phyloP scores from a whole-genome alignment of 2,113 vertebrate genomes.

The Brachionichthys hirsutus region DNA sequence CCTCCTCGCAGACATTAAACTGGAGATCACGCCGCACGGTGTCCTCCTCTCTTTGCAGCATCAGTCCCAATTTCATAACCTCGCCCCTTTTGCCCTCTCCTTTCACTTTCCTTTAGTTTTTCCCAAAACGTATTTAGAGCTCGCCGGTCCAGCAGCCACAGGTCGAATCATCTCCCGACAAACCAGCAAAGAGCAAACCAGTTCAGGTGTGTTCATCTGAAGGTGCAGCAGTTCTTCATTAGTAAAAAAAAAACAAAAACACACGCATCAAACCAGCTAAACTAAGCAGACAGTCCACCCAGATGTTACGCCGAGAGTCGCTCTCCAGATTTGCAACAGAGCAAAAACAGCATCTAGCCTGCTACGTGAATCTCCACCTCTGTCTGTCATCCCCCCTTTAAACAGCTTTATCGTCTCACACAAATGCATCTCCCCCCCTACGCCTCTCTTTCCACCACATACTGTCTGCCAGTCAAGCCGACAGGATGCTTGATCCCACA shows the following conservation, averaged over 20 bases:
- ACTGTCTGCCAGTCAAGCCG: constrained; percentile 66
- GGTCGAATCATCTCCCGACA: constrained; percentile 13
- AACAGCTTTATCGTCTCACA: constrained; percentile 41
- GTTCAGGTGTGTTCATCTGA: constrained; percentile 12
- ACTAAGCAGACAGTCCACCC: constrained; percentile 30
- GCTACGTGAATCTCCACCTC: constrained; percentile 55
- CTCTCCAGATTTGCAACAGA: constrained; percentile 38
- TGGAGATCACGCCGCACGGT: neutral
- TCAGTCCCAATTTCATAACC: constrained; percentile 3
- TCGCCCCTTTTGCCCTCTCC: constrained; percentile 1
- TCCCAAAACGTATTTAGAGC: constrained; percentile 4
- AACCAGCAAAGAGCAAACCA: neutral
- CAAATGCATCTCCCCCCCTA: constrained; percentile 8
- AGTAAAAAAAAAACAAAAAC: constrained; percentile 4
- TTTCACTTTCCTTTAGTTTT: constrained; percentile 17
- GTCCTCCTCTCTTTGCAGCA: constrained; percentile 19
- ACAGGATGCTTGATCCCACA: constrained; percentile 65
- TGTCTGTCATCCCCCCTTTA: constrained; percentile 39
- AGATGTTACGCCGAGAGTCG: no score
- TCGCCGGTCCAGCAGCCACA: constrained; percentile 12
- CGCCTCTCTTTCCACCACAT: constrained; percentile 49
- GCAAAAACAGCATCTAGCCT: constrained; percentile 49
- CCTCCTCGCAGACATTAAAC: constrained; percentile 2
- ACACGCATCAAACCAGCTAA: constrained; percentile 16
- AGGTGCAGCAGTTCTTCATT: neutral